phyloP scores from a whole-genome alignment of 2,113 vertebrate species.

The Salvator merianae region DNA sequence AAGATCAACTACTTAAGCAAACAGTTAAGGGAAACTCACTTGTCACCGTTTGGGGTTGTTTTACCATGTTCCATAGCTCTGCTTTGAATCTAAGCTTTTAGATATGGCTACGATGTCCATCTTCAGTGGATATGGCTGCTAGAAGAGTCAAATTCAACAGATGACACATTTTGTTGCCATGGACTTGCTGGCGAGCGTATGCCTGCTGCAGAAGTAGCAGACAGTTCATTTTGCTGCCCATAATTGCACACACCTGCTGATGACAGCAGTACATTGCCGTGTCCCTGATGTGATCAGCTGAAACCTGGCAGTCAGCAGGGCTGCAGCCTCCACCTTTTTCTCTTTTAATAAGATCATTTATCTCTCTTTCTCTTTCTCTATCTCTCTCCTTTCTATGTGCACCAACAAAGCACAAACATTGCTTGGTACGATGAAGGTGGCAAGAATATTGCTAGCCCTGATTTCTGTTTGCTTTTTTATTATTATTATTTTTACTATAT shows the following conservation, averaged over 20 bases:
- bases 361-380: constrained; percentile 44
- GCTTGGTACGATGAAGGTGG: constrained; percentile 31
- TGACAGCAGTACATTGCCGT: constrained; percentile 62
- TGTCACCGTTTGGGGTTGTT: too few relatives aligned
- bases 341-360: constrained; percentile 61
- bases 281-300: constrained; percentile 58
- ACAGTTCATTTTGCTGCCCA: constrained; percentile 63
- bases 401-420: constrained; percentile 40
- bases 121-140: too few relatives aligned
- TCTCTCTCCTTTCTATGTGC: constrained; percentile 18
- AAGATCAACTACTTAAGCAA: neutral
- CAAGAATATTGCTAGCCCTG: constrained; percentile 15
- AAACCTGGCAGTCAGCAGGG: constrained; percentile 56
- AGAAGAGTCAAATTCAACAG: constrained; percentile 19
- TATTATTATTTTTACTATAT: neutral
- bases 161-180: constrained; percentile 33
- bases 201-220: constrained; percentile 35
- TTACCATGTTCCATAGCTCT: too few relatives aligned
- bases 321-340: constrained; percentile 57
- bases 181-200: constrained; percentile 47
- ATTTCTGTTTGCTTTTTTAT: neutral
- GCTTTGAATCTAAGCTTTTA: too few relatives aligned
- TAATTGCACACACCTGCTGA: constrained; percentile 65
- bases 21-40: neutral
- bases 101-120: too few relatives aligned